Base-by-base conservation (phyloP, 1,140 invertebrate genomes). In the Dinothrombium tinctorium region DNA sequence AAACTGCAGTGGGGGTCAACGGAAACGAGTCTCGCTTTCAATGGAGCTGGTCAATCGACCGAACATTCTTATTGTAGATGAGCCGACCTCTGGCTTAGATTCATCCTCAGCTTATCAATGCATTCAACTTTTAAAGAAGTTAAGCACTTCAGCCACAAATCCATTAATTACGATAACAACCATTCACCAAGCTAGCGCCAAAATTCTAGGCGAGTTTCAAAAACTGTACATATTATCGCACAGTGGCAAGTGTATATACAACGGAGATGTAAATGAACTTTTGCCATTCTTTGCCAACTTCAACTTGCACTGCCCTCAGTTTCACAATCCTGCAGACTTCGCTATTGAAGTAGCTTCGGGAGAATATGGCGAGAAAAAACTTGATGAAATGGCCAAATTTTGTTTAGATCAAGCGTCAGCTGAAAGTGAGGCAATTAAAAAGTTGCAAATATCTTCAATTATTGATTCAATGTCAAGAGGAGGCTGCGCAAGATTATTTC, bases 51-150 rank as follows among this genome's bases (percentile, higher is more conserved):
- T 94, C 41, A 92, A 84, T 58, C 92, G 92, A 62, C 89, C 89
- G 8, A 82, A 84, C 28, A 73, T 94, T 19, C 84, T 95, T 75
- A 90, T 92, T 59, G 89, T 92, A 55, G 87, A 95, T 54, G 87
- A 95, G 56, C 84, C 86, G 1, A 94, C 86, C 2, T 4, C 43
- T 49, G 82, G 82, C 23, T 57, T 87, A 43, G 82, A 89, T 58
- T 83, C 76, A 49, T 71, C 74, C 4, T 71, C 77, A 3, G 81
- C 78, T 42, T 73, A 74, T 42, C 80, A 83, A 46, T 80, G 80
- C 45, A 65, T 89, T 24, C 56, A 65, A 5, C 55, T 81, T 22
- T 56, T 82, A 25, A 70, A 83, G 59, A 68, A 72, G 41, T 56
- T 95, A 33, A 81, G 84, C 0, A 20, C 7, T 28, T 8, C 33